Evolutionary conservation across 2,797 vertebrate species (phyloP).

Genomic region (Synaphobranchus kaupii): DNA sequence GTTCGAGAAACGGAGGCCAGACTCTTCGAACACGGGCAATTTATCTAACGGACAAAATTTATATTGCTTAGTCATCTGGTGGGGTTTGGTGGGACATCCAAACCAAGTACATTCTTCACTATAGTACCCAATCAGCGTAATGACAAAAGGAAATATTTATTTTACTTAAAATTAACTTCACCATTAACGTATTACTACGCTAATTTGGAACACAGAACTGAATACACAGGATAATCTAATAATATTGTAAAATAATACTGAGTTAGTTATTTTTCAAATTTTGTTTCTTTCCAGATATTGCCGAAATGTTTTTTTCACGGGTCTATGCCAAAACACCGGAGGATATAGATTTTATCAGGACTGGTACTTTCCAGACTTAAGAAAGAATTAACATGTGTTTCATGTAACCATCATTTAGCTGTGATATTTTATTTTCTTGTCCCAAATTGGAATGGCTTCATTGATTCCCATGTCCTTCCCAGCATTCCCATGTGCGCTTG

Average conservation of each 20-base stretch:
- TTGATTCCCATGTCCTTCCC: too few species aligned
- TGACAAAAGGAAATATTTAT: neutral
- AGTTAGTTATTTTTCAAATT: neutral
- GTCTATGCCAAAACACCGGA: neutral
- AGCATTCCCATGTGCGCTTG: too few species aligned
- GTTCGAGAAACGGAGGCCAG: neutral
- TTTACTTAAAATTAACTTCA: neutral
- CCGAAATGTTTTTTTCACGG: neutral
- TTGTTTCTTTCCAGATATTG: neutral
- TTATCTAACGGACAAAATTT: neutral
- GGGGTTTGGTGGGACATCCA: neutral
- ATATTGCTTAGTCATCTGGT: neutral
- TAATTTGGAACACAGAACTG: neutral
- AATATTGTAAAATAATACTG: neutral
- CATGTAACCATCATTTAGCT: neutral
- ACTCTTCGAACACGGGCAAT: neutral
- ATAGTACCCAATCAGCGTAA: neutral
- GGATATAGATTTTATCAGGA: neutral
- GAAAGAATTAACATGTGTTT: neutral
- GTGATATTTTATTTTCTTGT: neutral
- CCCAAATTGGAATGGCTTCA: too few species aligned
- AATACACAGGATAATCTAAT: neutral
- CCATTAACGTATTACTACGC: neutral
- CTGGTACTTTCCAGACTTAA: neutral
- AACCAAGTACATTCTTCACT: neutral